Percentiles rank a stretch among this genome's conserved stretches.
phyloP scores from a whole-genome alignment of 2,888 invertebrate species.

The Xestia xanthographa region DNA sequence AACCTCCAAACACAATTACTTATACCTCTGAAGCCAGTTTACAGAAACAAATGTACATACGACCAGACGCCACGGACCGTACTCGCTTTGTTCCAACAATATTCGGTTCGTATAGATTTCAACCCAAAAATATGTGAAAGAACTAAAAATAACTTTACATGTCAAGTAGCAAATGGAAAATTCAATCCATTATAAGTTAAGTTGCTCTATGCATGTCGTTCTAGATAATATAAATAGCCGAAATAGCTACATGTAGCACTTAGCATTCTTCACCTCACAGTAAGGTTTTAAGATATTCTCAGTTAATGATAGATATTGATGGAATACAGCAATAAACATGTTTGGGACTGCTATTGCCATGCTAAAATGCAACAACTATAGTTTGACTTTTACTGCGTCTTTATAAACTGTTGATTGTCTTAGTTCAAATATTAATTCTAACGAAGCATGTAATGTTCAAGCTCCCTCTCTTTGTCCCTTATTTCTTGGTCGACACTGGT shows the following conservation, averaged over 20 bases:
- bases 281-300: too few species aligned
- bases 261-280: too few species aligned
- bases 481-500: background rate
- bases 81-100: slow-evolving; percentile 18
- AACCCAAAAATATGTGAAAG: slow-evolving; percentile 3
- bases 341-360: too few species aligned
- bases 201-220: background rate
- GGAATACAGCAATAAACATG: too few species aligned
- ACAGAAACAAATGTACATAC: background rate
- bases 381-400: background rate
- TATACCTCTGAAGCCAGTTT: background rate
- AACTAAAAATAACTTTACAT: background rate
- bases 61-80: background rate
- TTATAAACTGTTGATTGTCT: background rate
- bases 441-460: background rate
- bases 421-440: background rate
- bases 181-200: background rate
- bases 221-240: background rate
- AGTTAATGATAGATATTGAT: too few species aligned
- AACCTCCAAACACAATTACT: background rate
- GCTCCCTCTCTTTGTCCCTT: background rate
- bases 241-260: background rate
- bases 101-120: slow-evolving; percentile 16
- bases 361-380: background rate
- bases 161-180: slow-evolving; percentile 2